Evolutionary conservation across 2,113 vertebrate genomes (phyloP).

Genomic region (Thamnophis sirtalis): DNA sequence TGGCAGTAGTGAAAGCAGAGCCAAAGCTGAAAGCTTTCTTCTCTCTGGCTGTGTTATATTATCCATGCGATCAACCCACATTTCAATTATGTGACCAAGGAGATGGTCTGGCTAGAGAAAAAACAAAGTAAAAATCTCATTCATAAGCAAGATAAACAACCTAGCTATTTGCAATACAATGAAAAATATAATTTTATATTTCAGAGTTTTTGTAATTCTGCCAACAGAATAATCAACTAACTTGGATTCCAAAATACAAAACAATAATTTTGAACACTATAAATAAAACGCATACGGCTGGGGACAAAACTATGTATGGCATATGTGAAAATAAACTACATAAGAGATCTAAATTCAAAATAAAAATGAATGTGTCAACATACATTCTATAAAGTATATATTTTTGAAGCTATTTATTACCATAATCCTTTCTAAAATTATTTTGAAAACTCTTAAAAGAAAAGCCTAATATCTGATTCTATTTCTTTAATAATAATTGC

Average conservation of each 20-base stretch:
- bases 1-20: conserved; percentile 89
- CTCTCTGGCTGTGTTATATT: conserved; percentile 98
- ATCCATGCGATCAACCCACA: conserved; percentile 99
- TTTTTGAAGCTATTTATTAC: neutral
- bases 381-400: neutral
- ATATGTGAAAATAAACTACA: neutral
- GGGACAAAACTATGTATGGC: neutral
- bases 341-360: neutral
- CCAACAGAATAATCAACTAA: neutral
- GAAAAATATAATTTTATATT: neutral
- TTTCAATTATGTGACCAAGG: conserved; percentile 90
- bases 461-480: neutral
- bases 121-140: neutral
- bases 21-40: conserved; percentile 92
- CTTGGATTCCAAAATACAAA: neutral
- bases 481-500: neutral
- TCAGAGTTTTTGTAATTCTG: neutral
- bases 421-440: neutral
- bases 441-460: neutral
- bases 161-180: neutral
- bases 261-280: neutral
- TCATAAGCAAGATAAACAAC: neutral
- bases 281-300: neutral
- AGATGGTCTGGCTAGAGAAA: conserved; percentile 82
- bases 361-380: neutral